These are phyloP conservation scores for Aporophyla lueneburgensis DNA, from an alignment of 2,888 invertebrate species.

Conservation along the genomic window DNA sequence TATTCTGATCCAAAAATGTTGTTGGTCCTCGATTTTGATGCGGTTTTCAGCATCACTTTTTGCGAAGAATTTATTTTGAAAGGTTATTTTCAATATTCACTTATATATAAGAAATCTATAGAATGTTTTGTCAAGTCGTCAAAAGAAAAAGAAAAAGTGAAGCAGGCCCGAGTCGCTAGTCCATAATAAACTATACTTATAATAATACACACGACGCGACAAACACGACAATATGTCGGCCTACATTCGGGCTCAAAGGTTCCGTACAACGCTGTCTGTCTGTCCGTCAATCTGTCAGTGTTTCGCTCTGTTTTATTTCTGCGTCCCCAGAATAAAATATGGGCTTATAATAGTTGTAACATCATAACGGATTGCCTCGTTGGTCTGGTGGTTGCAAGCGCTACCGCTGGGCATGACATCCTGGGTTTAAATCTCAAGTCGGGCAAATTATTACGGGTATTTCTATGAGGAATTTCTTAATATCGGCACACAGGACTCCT, in stretches of 20 bases:
- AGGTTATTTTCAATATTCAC: too few species aligned
- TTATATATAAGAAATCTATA: too few species aligned
- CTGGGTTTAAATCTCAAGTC: too few species aligned
- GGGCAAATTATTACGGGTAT: too few species aligned
- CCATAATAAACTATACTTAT: slow-evolving; percentile 24
- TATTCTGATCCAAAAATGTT: too few species aligned
- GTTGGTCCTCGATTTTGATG: background rate
- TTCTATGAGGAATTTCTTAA: too few species aligned
- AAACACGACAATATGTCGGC: slow-evolving; percentile 60
- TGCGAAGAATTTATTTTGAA: too few species aligned
- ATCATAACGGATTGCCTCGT: slow-evolving; percentile 9
- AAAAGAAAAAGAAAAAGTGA: too few species aligned
- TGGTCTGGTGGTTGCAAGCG: too few species aligned
- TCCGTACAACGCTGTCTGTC: slow-evolving; percentile 60
- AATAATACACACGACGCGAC: slow-evolving; percentile 22
- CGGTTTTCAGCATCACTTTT: background rate
- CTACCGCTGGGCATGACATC: too few species aligned
- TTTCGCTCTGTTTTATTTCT: slow-evolving; percentile 55
- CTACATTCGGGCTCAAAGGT: slow-evolving; percentile 64
- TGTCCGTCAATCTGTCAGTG: slow-evolving; percentile 64
- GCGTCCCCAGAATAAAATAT: slow-evolving; percentile 44
- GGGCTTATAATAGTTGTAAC: slow-evolving; percentile 35
- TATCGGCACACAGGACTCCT: too few species aligned
- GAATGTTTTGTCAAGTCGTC: background rate
- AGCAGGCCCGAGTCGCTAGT: background rate